Percentiles rank a stretch among this genome's conserved stretches.
Evolutionary conservation across 2,113 vertebrate genomes (phyloP).

Genomic region (Clarias batrachus): DNA sequence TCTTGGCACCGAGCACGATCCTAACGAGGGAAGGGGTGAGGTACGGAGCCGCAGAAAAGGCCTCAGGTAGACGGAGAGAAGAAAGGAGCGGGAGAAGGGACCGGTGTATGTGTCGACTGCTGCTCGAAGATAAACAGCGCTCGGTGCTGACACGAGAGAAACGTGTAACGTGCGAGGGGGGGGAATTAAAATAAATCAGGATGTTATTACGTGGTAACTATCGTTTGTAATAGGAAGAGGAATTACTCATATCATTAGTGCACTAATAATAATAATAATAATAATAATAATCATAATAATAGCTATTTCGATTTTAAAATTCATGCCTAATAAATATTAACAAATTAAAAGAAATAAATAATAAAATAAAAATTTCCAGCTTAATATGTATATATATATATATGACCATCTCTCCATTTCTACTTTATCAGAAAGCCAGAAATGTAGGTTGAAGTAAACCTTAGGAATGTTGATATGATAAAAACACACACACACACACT

Average conservation of each 20-base stretch:
- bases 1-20: constrained; percentile 32
- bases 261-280: constrained; percentile 7
- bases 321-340: neutral
- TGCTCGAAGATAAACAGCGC: constrained; percentile 33
- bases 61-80: constrained; percentile 40
- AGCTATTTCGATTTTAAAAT: neutral
- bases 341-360: neutral
- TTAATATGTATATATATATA: neutral
- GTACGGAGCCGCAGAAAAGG: constrained; percentile 20
- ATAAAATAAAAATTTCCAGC: neutral
- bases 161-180: neutral
- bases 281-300: constrained; percentile 13
- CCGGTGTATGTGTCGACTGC: constrained; percentile 1
- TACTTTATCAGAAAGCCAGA: neutral
- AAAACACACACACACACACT: neutral
- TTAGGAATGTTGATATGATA: neutral
- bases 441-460: neutral
- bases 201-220: constrained; percentile 1
- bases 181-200: neutral
- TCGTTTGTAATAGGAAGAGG: neutral
- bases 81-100: constrained; percentile 15
- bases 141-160: constrained; percentile 24
- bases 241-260: neutral
- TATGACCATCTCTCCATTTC: neutral
- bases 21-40: constrained; percentile 22